Percentiles rank a stretch among this genome's conserved stretches.
Evolutionary conservation across 1,140 invertebrate species (phyloP).

Genomic region (Melanaphis sacchari): DNA sequence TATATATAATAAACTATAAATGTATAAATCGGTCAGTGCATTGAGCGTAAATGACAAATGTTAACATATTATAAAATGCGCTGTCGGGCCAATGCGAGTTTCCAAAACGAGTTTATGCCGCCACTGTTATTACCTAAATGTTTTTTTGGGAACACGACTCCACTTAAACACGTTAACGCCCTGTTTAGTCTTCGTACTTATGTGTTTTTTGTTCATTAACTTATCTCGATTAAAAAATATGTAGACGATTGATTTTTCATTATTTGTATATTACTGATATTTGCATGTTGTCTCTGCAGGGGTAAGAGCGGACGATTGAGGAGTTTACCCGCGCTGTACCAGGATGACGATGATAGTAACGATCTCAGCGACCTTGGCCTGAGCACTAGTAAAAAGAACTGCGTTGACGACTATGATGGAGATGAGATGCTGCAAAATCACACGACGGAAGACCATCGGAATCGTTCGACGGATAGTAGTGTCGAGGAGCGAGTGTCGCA

Average conservation of each 20-base stretch:
- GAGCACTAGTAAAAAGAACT: slow-evolving; percentile 74
- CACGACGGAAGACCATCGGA: slow-evolving; percentile 28
- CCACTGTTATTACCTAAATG: not conserved
- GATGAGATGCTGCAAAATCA: slow-evolving; percentile 22
- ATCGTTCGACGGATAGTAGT: not conserved
- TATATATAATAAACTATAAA: not conserved
- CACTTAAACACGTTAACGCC: not conserved
- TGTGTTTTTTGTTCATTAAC: not conserved
- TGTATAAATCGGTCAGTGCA: slow-evolving; percentile 25
- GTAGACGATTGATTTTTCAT: not conserved
- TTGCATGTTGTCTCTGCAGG: not conserved
- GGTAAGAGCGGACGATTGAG: slow-evolving; percentile 42
- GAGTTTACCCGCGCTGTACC: slow-evolving; percentile 66
- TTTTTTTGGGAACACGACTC: not conserved
- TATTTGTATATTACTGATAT: not conserved
- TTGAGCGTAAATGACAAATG: not conserved
- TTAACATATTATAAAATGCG: not conserved
- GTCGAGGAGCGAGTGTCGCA: not conserved
- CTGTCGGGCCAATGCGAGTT: not conserved
- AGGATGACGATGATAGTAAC: slow-evolving; percentile 77
- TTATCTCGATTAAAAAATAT: not conserved
- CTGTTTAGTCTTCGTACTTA: not conserved
- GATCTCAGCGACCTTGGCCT: slow-evolving; percentile 84
- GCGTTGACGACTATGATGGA: not conserved
- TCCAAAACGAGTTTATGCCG: not conserved